Base-by-base conservation (phyloP, 37 sponge, comb jelly and placozoan species). In the Corticium candelabrum region DNA sequence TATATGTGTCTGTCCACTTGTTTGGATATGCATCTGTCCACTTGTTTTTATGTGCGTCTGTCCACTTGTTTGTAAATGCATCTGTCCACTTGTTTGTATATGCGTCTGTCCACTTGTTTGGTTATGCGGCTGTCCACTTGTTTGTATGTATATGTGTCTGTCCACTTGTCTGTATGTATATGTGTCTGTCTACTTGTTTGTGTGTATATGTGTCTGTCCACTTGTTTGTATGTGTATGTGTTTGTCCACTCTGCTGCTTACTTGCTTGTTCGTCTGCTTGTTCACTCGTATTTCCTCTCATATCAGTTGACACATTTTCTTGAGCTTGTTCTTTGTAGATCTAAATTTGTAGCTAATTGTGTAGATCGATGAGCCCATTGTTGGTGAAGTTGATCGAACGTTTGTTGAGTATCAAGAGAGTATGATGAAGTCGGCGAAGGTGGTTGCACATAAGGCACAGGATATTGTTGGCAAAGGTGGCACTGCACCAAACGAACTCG, bases 381-480 rank as follows among this genome's bases (percentile, higher is more conserved):
- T 41, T 1, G 81, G 80, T 3, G 85, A 87, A 35, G 69, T 81
- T 15, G 74, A 67, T 29, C 79, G 82, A 40, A 80, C 76, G 34
- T 94, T 86, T 37, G 77, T 84, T 79, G 92, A 85, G 74, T 94
- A 86, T 76, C 95, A 94, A 71, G 78, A 79, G 27, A 36, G 38
- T 35, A 80, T 85, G 30, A n/a, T 77, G 40, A 77, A 78, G 39
- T 69, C 37, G 34, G 86, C 84, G 80, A 88, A 88, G 81, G 85
- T 39, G 7, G 78, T 94, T 3, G 84, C 83, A 33, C 84, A 77
- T 34, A 76, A 82, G 29, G 80, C 88, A 34, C 91, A 91, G 79
- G 90, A 91, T 2, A 82, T 86, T 81, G 89, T 76, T 77, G 68
- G 37, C 62, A 4, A 40, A 76, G 27, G 68, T n/a, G 67, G 77